Base-by-base conservation (phyloP, 2,113 vertebrate species). In the Corythornis cristatus region DNA sequence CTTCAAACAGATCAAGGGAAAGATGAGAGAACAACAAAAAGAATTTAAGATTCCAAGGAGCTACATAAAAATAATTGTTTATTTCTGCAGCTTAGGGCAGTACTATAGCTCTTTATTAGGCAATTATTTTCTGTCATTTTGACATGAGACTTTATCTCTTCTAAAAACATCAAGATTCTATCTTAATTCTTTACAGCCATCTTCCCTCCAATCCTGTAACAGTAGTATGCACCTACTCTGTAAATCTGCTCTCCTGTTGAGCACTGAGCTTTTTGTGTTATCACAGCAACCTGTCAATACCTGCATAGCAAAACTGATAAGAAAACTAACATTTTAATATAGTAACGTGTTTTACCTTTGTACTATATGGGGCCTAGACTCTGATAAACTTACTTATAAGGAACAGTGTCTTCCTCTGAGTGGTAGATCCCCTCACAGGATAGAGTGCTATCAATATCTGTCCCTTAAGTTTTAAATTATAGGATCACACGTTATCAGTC, bases 111-210 rank as follows among this genome's bases (percentile, higher is more conserved):
- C 70, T 97, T 93, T 95, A 93, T 96, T 95, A 89, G 75, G 89
- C 88, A 95, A 96, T 95, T 96, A 91, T 95, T 94, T 95, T 78
- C 62, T 90, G 79, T 93, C 79, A 72, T 90, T 93, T 93, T 94
- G 76, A 93, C 37, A 37, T 37, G 37, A 88, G 64, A 93, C 79
- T 86, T 89, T 67, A 80, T 94, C 82, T 86, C 64, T 88, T 81
- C 60, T 73, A 83, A 83, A 29, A 71, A 58, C 33, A 53, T 79
- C 79, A 89, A 80, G 75, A 61, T 81, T 71, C 76, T 87, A 93
- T 78, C 40, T 81, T 60, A 95, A 70, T 80, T 79, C 60, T 87
- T 85, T 74, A 68, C 21, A 86, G 43, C 40, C 18, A 2, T 26
- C 23, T 75, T 75, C 48, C 40, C 31, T 87, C 74, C 40, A 70